Percentiles rank a stretch among this genome's conserved stretches.
Conservation (phyloP, 2,113 vertebrate genomes). For the Protomyctophum bolini region DNA sequence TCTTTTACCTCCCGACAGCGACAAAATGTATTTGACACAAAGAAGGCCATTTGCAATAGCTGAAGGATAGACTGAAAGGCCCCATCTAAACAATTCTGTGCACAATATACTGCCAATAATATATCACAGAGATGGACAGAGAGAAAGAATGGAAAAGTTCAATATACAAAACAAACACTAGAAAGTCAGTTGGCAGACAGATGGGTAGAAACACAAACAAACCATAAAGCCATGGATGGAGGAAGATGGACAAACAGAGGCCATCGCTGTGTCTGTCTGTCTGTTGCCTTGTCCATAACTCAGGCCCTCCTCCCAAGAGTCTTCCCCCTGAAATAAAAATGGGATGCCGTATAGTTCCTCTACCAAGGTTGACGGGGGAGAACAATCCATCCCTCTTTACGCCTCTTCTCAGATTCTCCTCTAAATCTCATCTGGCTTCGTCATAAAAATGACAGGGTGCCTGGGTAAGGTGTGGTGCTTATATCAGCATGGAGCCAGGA, state of each 20-base stretch:
- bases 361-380: conserved; percentile 23
- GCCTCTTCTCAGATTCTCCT: conserved; percentile 52
- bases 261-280: conserved; percentile 38
- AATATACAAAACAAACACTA: too few relatives aligned
- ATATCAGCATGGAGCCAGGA: conserved; percentile 47
- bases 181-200: conserved; percentile 11
- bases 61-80: conserved; percentile 19
- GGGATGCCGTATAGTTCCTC: conserved; percentile 52
- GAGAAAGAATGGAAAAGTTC: too few relatives aligned
- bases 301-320: conserved; percentile 40
- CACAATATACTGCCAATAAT: conserved; percentile 26
- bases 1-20: too few relatives aligned
- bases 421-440: conserved; percentile 65
- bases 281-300: conserved; percentile 60
- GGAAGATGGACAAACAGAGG: conserved; percentile 48
- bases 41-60: conserved; percentile 17
- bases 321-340: conserved; percentile 65
- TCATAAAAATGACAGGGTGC: conserved; percentile 63
- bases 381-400: conserved; percentile 53
- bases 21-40: conserved; percentile 5
- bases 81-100: too few relatives aligned
- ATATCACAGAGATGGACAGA: too few relatives aligned
- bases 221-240: conserved; percentile 27
- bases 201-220: conserved; percentile 18
- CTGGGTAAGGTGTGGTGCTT: conserved; percentile 52